These are phyloP conservation scores for Sebastes diaconus DNA, from an alignment of 2,797 vertebrate species.

Conservation along the genomic window DNA sequence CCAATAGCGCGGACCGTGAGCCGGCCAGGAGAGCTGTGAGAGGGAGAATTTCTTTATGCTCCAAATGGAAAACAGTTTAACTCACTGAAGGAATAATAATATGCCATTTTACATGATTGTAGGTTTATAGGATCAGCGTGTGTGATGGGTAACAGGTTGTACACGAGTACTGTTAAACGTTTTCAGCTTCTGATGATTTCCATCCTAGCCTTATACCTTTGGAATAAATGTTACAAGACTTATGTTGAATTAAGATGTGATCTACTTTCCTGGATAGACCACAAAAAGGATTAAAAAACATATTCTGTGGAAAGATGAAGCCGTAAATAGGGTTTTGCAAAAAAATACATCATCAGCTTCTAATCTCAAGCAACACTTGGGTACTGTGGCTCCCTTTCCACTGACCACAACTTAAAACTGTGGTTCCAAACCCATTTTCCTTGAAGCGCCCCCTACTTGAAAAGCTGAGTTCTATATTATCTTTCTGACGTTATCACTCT, in stretches of 20 bases:
- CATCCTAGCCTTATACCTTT: background rate
- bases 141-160: slow-evolving; percentile 30
- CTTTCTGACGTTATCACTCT: too few relatives aligned
- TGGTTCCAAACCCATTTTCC: too few relatives aligned
- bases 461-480: too few relatives aligned
- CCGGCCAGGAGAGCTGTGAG: background rate
- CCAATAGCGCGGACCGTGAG: slow-evolving; percentile 10
- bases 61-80: slow-evolving; percentile 47
- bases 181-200: slow-evolving; percentile 21
- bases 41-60: slow-evolving; percentile 17
- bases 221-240: slow-evolving; percentile 12
- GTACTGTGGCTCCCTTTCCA: background rate
- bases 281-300: slow-evolving; percentile 2
- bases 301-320: slow-evolving; percentile 33
- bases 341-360: background rate
- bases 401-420: background rate
- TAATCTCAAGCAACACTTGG: slow-evolving; percentile 6
- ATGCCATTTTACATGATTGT: slow-evolving; percentile 33
- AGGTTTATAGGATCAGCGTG: slow-evolving; percentile 32
- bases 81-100: slow-evolving; percentile 29
- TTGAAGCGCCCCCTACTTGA: too few relatives aligned
- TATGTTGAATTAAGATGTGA: background rate
- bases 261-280: slow-evolving; percentile 17
- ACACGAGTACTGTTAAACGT: slow-evolving; percentile 10
- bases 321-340: slow-evolving; percentile 10